A percentile compares a stretch with the other conserved stretches of the same genome.
These are phyloP conservation scores for Melanophora roralis DNA, from an alignment of 2,888 invertebrate species.

Conservation along the genomic window DNA sequence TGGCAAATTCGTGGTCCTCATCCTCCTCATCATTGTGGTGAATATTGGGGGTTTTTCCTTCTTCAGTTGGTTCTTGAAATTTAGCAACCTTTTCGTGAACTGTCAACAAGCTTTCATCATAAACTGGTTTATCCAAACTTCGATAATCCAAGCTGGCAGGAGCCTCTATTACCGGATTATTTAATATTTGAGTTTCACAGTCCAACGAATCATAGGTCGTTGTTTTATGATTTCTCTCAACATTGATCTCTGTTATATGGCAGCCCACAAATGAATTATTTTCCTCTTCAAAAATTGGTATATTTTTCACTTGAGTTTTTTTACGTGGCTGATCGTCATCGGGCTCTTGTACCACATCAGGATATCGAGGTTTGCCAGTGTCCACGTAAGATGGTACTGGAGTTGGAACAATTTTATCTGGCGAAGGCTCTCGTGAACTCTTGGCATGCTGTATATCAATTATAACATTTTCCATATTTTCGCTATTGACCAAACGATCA, in stretches of 20 bases:
- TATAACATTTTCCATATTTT: slow-evolving; percentile 80
- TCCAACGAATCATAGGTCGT: slow-evolving; percentile 73
- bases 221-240: slow-evolving; percentile 76
- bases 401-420: slow-evolving; percentile 84
- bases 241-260: slow-evolving; percentile 79
- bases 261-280: slow-evolving; percentile 74
- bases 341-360: slow-evolving; percentile 86
- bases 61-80: slow-evolving; percentile 80
- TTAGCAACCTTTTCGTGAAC: slow-evolving; percentile 85
- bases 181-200: slow-evolving; percentile 65
- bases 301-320: slow-evolving; percentile 77
- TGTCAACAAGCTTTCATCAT: slow-evolving; percentile 82
- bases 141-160: slow-evolving; percentile 78
- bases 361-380: slow-evolving; percentile 82
- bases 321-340: slow-evolving; percentile 80
- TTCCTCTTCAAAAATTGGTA: slow-evolving; percentile 81
- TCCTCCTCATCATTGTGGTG: slow-evolving; percentile 75
- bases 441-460: slow-evolving; percentile 85
- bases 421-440: slow-evolving; percentile 86
- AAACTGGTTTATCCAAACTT: slow-evolving; percentile 77
- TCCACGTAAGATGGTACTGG: slow-evolving; percentile 79
- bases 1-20: slow-evolving; percentile 78
- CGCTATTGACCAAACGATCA: slow-evolving; percentile 78
- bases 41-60: slow-evolving; percentile 76
- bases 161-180: slow-evolving; percentile 77